A percentile compares a stretch with the other conserved stretches of the same genome.
phyloP scores from a whole-genome alignment of 2,888 invertebrate species.

The Physocephala rufipes region DNA sequence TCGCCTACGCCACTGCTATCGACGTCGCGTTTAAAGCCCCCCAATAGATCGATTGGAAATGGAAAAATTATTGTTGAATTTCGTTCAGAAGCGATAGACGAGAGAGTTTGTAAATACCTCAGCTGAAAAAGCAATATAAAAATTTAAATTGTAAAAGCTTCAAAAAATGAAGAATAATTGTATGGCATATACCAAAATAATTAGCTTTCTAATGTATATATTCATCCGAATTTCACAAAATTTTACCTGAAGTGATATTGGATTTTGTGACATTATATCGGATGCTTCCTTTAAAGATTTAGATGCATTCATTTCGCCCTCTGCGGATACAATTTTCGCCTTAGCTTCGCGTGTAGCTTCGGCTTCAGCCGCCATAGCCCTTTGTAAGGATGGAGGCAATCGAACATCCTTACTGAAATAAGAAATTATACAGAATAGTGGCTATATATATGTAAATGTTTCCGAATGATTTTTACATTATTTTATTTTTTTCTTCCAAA shows the following conservation, averaged over 20 bases:
- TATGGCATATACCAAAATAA: background rate
- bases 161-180: background rate
- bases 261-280: slow-evolving; percentile 55
- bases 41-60: slow-evolving; percentile 39
- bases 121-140: slow-evolving; percentile 28
- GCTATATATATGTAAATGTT: background rate
- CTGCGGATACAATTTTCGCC: slow-evolving; percentile 57
- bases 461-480: background rate
- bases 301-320: slow-evolving; percentile 55
- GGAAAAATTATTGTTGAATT: slow-evolving; percentile 44
- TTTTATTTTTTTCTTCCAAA: background rate
- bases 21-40: background rate
- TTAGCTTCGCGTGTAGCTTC: slow-evolving; percentile 56
- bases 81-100: slow-evolving; percentile 38
- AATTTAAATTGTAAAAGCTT: background rate
- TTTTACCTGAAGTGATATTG: slow-evolving; percentile 54
- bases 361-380: slow-evolving; percentile 57
- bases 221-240: background rate
- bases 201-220: background rate
- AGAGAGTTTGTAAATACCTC: slow-evolving; percentile 43
- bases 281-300: slow-evolving; percentile 54
- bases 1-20: background rate
- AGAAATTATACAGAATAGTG: background rate
- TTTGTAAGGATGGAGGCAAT: slow-evolving; percentile 50
- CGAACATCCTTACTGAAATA: slow-evolving; percentile 54